Conservation (phyloP, 2,797 vertebrate genomes). For the Nasua narica region DNA sequence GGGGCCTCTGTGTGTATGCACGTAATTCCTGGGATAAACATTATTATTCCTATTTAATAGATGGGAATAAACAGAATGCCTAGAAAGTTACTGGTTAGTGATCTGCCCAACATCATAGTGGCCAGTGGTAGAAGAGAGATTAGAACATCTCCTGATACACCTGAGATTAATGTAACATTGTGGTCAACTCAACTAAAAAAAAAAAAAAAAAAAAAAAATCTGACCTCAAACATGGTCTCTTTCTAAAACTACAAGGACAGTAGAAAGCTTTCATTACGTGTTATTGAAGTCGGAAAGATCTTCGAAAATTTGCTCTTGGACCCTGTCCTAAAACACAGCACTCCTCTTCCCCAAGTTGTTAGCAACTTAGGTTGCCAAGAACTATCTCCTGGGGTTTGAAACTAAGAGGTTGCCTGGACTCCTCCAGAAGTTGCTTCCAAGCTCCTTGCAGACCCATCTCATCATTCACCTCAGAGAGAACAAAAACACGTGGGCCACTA, state of each 20-base stretch:
- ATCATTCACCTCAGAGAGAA: slow-evolving; percentile 47
- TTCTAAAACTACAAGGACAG: slow-evolving; percentile 3
- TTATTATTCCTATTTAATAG: background rate
- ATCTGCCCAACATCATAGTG: background rate
- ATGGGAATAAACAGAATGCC: slow-evolving; percentile 12
- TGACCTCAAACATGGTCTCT: slow-evolving; percentile 8
- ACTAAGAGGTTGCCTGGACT: slow-evolving; percentile 13
- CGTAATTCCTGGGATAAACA: background rate
- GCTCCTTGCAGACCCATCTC: slow-evolving; percentile 41
- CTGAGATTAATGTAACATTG: background rate
- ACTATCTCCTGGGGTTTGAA: slow-evolving; percentile 24
- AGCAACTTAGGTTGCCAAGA: background rate
- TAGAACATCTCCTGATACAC: background rate
- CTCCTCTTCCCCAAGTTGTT: background rate
- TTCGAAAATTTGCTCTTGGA: slow-evolving; percentile 42
- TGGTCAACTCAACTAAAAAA: background rate
- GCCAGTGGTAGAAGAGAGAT: background rate
- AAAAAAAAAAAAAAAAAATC: background rate
- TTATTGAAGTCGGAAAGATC: background rate
- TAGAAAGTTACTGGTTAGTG: slow-evolving; percentile 23
- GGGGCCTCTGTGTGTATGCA: background rate
- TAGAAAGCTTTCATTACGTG: slow-evolving; percentile 3
- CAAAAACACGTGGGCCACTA: background rate
- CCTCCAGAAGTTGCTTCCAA: slow-evolving; percentile 18
- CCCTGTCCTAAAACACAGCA: background rate